Conservation (phyloP, 2,888 invertebrate genomes). For the Xylota segnis region DNA sequence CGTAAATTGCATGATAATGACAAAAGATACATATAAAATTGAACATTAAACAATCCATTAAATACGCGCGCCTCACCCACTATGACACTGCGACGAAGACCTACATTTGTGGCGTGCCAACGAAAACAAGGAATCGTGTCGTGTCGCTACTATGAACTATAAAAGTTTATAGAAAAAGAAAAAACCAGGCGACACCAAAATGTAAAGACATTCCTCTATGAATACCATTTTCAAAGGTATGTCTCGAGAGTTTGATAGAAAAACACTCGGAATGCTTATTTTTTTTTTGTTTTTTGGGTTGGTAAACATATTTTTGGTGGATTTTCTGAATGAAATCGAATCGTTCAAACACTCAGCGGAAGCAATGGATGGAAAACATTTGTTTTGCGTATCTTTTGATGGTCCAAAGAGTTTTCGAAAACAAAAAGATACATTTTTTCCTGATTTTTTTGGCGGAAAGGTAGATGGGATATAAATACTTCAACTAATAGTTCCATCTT, state of each 20-base stretch:
- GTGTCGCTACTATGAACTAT: constrained; percentile 11
- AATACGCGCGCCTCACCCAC: constrained; percentile 37
- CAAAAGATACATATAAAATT: constrained; percentile 24
- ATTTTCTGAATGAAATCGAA: constrained; percentile 51
- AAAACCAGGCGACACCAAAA: constrained; percentile 6
- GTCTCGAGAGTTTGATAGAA: constrained; percentile 3
- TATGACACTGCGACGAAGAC: constrained; percentile 36
- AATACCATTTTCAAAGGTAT: constrained; percentile 22
- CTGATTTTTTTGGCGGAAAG: constrained; percentile 33
- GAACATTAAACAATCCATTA: constrained; percentile 42
- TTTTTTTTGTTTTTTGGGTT: not conserved
- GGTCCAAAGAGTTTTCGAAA: not conserved
- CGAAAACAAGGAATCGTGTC: constrained; percentile 43
- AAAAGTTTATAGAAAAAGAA: not conserved
- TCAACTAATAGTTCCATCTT: not conserved
- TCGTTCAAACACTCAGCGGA: constrained; percentile 4
- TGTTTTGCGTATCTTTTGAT: constrained; percentile 24
- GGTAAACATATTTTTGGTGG: not conserved
- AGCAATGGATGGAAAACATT: constrained; percentile 26
- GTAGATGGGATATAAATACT: constrained; percentile 46
- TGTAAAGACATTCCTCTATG: constrained; percentile 16
- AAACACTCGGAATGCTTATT: not conserved
- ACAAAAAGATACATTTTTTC: not conserved
- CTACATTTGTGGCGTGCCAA: constrained; percentile 47
- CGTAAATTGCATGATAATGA: constrained; percentile 23